These are phyloP conservation scores for Corella eumyota DNA, from an alignment of 23 tunicate species.

Conservation along the genomic window DNA sequence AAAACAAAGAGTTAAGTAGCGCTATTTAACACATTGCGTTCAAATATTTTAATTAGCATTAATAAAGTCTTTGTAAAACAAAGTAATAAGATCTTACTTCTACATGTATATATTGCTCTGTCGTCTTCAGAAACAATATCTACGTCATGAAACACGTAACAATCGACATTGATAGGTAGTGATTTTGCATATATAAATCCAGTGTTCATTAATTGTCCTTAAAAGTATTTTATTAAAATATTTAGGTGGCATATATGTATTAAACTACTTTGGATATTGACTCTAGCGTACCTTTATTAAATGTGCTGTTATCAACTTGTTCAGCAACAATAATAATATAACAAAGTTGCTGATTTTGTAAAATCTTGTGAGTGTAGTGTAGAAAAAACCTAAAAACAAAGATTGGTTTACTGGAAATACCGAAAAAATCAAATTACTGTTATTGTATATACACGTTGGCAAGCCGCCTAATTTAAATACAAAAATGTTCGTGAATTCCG, in stretches of 20 bases:
- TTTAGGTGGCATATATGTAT: not conserved
- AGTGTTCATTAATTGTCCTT: conserved; percentile 43
- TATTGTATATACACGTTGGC: too few relatives aligned
- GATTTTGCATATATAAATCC: conserved; percentile 14
- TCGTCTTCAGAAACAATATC: conserved; percentile 21
- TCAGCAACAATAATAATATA: conserved; percentile 27
- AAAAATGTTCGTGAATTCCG: too few relatives aligned
- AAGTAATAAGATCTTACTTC: conserved; percentile 9
- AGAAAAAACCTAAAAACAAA: conserved; percentile 19
- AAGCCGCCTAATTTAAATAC: too few relatives aligned
- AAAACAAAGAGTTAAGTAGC: too few relatives aligned
- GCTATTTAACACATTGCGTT: not conserved
- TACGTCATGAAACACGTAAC: conserved; percentile 29
- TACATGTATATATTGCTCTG: conserved; percentile 16
- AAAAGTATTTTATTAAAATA: not conserved
- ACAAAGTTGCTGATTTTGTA: conserved; percentile 15
- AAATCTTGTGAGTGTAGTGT: conserved; percentile 19
- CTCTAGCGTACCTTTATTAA: conserved; percentile 17
- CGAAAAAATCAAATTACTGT: too few relatives aligned
- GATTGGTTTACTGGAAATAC: not conserved
- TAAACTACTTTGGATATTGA: not conserved
- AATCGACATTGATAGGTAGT: conserved; percentile 7
- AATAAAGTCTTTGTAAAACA: not conserved
- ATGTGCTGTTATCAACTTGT: conserved; percentile 14
- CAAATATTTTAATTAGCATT: too few relatives aligned